Evolutionary conservation across 2,113 vertebrate genomes (phyloP).

Genomic region (Procavia capensis): DNA sequence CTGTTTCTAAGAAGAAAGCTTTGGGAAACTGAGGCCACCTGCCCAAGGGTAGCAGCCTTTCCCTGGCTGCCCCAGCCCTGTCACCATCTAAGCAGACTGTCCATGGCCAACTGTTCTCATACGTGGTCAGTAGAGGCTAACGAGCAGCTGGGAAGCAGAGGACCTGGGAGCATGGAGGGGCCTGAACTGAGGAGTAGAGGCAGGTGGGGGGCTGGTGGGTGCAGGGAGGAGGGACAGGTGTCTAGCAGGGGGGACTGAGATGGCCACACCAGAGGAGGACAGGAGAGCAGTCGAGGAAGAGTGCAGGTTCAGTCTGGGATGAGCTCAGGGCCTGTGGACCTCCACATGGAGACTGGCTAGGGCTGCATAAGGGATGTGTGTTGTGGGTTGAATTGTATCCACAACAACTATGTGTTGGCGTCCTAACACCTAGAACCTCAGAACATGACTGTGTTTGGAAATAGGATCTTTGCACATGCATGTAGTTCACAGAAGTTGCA

Average conservation of each 20-base stretch:
- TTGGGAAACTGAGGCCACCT: background rate
- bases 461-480: no score
- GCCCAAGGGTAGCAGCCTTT: accelerated
- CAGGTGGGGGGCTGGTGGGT: accelerated
- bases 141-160: background rate
- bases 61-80: accelerated
- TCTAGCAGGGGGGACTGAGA: background rate
- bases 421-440: no score
- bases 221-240: background rate
- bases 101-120: no score
- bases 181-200: background rate
- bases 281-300: no score
- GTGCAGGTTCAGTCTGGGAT: accelerated
- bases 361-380: background rate
- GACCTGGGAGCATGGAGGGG: accelerated
- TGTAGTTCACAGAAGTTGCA: no score
- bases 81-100: accelerated
- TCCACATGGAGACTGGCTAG: background rate
- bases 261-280: no score
- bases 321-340: accelerated
- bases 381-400: background rate
- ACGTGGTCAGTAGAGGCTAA: background rate
- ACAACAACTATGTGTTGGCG: no score
- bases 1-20: background rate
- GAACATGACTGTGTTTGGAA: no score